Percentiles rank a stretch among this genome's conserved stretches.
Evolutionary conservation across 2,797 vertebrate genomes (phyloP).

Genomic region (Sebastes ruberrimus): DNA sequence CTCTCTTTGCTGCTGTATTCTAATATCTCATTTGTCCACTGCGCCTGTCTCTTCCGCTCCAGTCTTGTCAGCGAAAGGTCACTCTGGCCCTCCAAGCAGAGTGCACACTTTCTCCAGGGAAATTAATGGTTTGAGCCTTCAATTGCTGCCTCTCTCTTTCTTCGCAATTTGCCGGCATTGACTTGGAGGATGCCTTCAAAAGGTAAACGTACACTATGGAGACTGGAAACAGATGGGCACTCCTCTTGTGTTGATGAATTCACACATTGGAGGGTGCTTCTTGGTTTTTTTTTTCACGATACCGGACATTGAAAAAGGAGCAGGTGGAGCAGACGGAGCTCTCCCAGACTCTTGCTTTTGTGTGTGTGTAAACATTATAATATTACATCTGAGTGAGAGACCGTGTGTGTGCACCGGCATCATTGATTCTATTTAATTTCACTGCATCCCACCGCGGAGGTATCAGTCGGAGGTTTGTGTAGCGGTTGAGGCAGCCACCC

Average conservation of each 20-base stretch:
- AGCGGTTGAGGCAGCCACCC: constrained; percentile 45
- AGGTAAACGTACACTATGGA: constrained; percentile 56
- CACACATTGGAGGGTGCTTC: constrained; percentile 1
- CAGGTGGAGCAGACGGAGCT: constrained; percentile 12
- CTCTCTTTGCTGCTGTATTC: constrained; percentile 57
- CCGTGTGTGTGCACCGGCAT: neutral
- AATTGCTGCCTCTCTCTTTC: constrained; percentile 66
- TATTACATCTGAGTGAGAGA: neutral
- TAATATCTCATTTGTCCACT: constrained; percentile 82
- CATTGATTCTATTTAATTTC: constrained; percentile 58
- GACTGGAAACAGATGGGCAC: constrained; percentile 25
- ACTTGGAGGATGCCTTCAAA: constrained; percentile 74
- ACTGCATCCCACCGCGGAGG: constrained; percentile 22
- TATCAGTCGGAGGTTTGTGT: constrained; percentile 59
- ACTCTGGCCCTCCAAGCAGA: constrained; percentile 74
- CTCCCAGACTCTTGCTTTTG: neutral
- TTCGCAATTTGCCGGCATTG: constrained; percentile 73
- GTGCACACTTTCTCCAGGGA: constrained; percentile 77
- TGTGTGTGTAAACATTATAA: constrained; percentile 16
- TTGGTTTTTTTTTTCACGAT: neutral
- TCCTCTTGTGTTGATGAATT: constrained; percentile 35
- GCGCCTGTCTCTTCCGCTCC: constrained; percentile 69
- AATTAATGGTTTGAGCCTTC: constrained; percentile 83
- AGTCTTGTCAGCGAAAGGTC: constrained; percentile 83
- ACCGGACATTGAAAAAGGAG: neutral